Conservation (phyloP, 92 coral and sea anemone genomes). For the Parazoanthus darwini region DNA sequence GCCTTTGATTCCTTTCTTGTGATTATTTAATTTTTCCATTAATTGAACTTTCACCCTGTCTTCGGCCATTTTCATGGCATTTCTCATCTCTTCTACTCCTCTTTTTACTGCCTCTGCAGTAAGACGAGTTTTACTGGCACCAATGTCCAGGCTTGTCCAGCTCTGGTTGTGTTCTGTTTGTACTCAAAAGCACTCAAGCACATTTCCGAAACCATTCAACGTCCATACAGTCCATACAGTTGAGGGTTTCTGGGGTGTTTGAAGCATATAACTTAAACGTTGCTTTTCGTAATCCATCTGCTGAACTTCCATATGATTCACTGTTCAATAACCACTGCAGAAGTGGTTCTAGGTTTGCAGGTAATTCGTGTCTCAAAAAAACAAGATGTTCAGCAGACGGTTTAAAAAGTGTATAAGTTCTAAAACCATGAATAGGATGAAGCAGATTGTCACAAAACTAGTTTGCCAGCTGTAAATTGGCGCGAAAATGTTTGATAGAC, state of each 20-base stretch:
- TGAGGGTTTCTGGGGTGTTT: constrained; percentile 7
- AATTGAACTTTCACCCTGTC: background rate
- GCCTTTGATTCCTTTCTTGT: constrained; percentile 1
- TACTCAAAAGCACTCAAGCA: constrained; percentile 30
- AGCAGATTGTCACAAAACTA: too few species aligned
- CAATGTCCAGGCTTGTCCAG: constrained; percentile 25
- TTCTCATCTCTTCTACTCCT: constrained; percentile 4
- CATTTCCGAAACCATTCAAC: constrained; percentile 50
- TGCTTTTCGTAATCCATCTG: background rate
- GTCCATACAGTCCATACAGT: constrained; percentile 26
- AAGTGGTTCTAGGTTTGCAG: background rate
- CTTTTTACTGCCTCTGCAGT: background rate
- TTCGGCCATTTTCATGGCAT: background rate
- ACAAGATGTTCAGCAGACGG: background rate
- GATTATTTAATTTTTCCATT: background rate
- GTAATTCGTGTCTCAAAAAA: background rate
- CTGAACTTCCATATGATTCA: background rate
- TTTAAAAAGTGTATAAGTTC: background rate
- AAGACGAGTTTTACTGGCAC: constrained; percentile 5
- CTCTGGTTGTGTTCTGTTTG: constrained; percentile 27
- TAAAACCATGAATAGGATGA: background rate
- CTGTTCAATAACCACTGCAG: background rate
- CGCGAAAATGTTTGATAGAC: too few species aligned
- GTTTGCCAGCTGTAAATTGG: too few species aligned
- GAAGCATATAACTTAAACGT: background rate